Evolutionary conservation across 2,113 vertebrate species (phyloP).

Genomic region (Charadrius vociferus): DNA sequence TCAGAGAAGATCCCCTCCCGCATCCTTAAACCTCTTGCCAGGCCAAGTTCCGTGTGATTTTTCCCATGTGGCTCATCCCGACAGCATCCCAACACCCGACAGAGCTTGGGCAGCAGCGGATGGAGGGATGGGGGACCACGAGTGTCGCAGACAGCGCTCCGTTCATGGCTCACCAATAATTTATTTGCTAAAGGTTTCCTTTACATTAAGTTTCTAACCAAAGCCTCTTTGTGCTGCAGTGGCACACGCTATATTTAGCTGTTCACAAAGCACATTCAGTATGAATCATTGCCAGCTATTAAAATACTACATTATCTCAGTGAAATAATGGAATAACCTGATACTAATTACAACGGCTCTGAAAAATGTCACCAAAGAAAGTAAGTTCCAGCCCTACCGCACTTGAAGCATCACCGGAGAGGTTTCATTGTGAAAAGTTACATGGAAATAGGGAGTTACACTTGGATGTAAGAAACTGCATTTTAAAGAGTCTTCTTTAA

Average conservation of each 20-base stretch:
- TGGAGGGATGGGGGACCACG: not conserved
- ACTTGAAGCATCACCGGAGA: not conserved
- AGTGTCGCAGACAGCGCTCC: not conserved
- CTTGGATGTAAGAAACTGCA: not conserved
- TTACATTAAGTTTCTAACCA: not conserved
- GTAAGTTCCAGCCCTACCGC: not conserved
- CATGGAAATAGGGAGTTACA: not conserved
- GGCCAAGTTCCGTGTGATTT: not conserved
- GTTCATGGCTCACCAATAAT: not conserved
- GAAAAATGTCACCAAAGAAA: slow-evolving; percentile 22
- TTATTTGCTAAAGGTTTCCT: not conserved
- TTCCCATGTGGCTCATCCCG: not conserved
- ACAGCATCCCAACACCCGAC: fast-evolving
- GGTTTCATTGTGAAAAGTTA: not conserved
- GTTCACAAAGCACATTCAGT: slow-evolving; percentile 26
- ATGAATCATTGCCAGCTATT: slow-evolving; percentile 57
- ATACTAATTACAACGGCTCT: not conserved
- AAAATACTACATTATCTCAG: slow-evolving; percentile 48
- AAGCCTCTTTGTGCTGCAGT: slow-evolving; percentile 13
- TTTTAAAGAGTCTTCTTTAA: not conserved
- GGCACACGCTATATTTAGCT: slow-evolving; percentile 51
- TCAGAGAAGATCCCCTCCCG: not conserved
- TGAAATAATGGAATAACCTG: slow-evolving; percentile 59
- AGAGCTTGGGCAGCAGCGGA: not conserved
- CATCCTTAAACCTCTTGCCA: not conserved